Evolutionary conservation across 1,140 invertebrate species (phyloP).

Genomic region (Aplysia californica): DNA sequence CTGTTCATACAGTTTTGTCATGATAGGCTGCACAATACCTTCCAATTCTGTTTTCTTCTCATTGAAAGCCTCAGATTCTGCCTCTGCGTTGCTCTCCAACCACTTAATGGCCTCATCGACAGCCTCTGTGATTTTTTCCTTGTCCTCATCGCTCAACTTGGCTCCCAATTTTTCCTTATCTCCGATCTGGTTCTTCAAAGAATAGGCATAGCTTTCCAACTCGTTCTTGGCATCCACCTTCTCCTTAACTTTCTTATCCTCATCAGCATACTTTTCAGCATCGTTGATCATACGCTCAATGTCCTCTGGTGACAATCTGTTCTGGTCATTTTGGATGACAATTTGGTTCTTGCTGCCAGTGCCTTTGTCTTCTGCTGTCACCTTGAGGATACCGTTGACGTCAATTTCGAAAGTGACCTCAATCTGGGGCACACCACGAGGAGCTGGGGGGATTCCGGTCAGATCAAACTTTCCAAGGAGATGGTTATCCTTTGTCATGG

Average conservation of each 20-base stretch:
- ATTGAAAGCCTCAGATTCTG: slow-evolving; percentile 93
- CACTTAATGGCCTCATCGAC: slow-evolving; percentile 98
- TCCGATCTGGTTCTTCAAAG: slow-evolving; percentile 95
- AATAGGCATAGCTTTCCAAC: slow-evolving; percentile 97
- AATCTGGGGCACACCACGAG: slow-evolving; percentile 98
- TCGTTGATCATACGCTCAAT: slow-evolving; percentile 95
- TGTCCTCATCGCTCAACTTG: slow-evolving; percentile 92
- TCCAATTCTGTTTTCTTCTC: slow-evolving; percentile 98
- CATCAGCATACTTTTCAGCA: slow-evolving; percentile 57
- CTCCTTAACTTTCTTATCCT: slow-evolving; percentile 78
- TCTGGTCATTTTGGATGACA: slow-evolving; percentile 98
- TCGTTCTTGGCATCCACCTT: slow-evolving; percentile 89
- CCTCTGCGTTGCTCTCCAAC: slow-evolving; percentile 96
- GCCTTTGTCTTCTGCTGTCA: slow-evolving; percentile 96
- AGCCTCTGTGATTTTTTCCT: slow-evolving; percentile 92
- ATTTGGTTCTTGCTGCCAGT: slow-evolving; percentile 99
- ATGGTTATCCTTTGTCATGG: slow-evolving; percentile 99
- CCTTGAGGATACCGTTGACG: slow-evolving; percentile 95
- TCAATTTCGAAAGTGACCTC: slow-evolving; percentile 99
- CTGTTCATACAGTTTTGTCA: slow-evolving; percentile 95
- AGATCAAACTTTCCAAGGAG: slow-evolving; percentile 97
- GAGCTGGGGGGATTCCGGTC: slow-evolving; percentile 97
- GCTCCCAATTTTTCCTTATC: slow-evolving; percentile 98
- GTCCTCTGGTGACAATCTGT: slow-evolving; percentile 95
- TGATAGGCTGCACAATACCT: slow-evolving; percentile 96